Evolutionary conservation across 2,113 vertebrate species (phyloP).

Genomic region (Amazona vittata): DNA sequence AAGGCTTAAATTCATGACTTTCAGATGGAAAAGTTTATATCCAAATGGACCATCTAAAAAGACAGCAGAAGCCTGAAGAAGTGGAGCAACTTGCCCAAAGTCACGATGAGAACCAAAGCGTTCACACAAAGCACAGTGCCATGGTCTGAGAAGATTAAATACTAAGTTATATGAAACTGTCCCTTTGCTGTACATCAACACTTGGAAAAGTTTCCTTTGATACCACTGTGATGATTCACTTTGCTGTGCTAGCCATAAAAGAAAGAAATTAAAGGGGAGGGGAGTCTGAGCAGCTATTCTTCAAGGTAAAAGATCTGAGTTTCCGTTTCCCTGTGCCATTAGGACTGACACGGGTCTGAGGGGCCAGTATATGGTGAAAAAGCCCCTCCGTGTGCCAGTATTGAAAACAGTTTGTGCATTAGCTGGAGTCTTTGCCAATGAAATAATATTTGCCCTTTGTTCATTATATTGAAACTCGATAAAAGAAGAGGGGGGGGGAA

Average conservation of each 20-base stretch:
- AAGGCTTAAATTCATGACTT: not conserved
- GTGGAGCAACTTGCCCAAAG: not conserved
- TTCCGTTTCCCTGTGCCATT: not conserved
- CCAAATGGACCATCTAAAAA: not conserved
- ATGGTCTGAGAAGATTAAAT: not conserved
- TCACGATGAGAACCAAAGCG: fast-evolving
- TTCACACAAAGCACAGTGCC: not conserved
- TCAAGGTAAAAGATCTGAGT: not conserved
- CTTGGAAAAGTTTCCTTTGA: not conserved
- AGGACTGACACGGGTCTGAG: not conserved
- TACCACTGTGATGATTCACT: not conserved
- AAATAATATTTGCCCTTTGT: slow-evolving; percentile 47
- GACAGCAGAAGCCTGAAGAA: not conserved
- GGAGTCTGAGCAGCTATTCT: not conserved
- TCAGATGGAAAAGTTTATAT: not conserved
- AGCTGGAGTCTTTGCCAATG: not conserved
- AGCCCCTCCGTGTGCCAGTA: not conserved
- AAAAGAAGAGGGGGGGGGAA: not conserved
- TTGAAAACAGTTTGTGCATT: slow-evolving; percentile 26
- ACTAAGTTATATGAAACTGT: not conserved
- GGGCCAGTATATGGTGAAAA: not conserved
- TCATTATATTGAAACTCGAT: slow-evolving; percentile 48
- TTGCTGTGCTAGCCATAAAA: not conserved
- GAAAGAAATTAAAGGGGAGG: too few relatives aligned
- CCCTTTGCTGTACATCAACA: not conserved